Percentiles rank a stretch among this genome's conserved stretches.
These are phyloP conservation scores for Pseudococcus jackbeardsleyi DNA, from an alignment of 2,888 invertebrate genomes.

Conservation along the genomic window DNA sequence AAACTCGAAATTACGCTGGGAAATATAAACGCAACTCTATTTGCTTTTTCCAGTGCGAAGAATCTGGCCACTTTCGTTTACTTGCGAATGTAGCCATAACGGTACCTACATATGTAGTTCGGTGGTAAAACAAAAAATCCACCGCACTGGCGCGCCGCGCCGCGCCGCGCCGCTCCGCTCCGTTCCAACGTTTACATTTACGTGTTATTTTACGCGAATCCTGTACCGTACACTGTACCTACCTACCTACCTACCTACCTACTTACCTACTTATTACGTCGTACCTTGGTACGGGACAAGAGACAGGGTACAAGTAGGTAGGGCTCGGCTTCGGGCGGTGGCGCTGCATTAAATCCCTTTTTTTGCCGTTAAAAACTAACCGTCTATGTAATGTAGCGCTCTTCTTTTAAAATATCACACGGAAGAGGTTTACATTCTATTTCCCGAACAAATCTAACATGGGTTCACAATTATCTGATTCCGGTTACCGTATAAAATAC, in stretches of 20 bases:
- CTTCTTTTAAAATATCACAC: constrained; percentile 18
- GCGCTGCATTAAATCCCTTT: constrained; percentile 28
- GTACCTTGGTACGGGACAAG: neutral
- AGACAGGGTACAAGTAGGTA: neutral
- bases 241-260: too few species aligned
- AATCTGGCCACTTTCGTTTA: neutral
- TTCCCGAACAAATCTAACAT: constrained; percentile 48
- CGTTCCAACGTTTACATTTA: neutral
- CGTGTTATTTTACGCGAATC: constrained; percentile 11
- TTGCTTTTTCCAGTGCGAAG: neutral
- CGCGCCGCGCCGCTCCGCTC: too few species aligned
- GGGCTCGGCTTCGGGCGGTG: neutral
- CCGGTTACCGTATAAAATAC: constrained; percentile 48
- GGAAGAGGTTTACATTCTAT: constrained; percentile 57
- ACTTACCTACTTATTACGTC: too few species aligned
- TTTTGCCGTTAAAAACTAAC: constrained; percentile 47
- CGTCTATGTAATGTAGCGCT: constrained; percentile 57
- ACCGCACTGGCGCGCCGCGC: too few species aligned
- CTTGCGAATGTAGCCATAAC: neutral
- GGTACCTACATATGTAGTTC: too few species aligned
- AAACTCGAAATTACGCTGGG: neutral
- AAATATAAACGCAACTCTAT: neutral
- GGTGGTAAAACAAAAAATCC: neutral
- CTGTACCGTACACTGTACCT: too few species aligned
- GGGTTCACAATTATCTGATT: constrained; percentile 60